Evolutionary conservation across 2,113 vertebrate species (phyloP).

Genomic region (Meleagris gallopavo): DNA sequence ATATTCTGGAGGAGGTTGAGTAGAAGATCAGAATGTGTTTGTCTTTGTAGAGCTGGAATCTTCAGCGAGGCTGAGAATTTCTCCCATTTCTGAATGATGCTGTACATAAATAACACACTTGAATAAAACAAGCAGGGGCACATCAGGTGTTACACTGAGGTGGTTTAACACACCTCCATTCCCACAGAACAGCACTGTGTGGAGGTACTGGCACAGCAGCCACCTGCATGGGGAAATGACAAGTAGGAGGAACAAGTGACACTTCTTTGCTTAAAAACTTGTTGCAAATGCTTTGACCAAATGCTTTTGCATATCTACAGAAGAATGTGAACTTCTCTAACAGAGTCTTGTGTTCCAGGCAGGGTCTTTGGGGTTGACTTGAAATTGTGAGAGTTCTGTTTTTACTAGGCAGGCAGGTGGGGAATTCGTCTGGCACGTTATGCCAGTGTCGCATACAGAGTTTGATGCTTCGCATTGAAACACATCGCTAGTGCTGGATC

Average conservation of each 20-base stretch:
- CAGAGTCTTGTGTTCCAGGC: not conserved
- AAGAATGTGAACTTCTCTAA: not conserved
- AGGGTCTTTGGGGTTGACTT: not conserved
- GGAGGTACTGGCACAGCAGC: not conserved
- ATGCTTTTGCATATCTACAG: not conserved
- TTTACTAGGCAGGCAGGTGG: not conserved
- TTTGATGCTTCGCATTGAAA: not conserved
- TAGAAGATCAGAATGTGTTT: not conserved
- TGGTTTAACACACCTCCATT: not conserved
- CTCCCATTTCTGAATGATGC: not conserved
- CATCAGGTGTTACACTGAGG: fast-evolving
- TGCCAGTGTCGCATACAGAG: not conserved
- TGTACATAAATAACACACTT: not conserved
- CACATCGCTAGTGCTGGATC: fast-evolving
- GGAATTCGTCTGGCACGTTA: not conserved
- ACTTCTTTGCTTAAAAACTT: not conserved
- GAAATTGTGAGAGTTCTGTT: not conserved
- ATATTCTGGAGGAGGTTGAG: not conserved
- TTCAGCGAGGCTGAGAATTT: not conserved
- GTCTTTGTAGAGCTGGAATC: not conserved
- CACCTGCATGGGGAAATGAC: not conserved
- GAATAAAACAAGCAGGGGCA: not conserved
- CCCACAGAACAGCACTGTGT: not conserved
- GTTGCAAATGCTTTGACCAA: not conserved
- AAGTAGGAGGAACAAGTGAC: not conserved